These are phyloP conservation scores for Caenorhabditis sp. DNA, from an alignment of 2,888 invertebrate genomes.

Conservation along the genomic window DNA sequence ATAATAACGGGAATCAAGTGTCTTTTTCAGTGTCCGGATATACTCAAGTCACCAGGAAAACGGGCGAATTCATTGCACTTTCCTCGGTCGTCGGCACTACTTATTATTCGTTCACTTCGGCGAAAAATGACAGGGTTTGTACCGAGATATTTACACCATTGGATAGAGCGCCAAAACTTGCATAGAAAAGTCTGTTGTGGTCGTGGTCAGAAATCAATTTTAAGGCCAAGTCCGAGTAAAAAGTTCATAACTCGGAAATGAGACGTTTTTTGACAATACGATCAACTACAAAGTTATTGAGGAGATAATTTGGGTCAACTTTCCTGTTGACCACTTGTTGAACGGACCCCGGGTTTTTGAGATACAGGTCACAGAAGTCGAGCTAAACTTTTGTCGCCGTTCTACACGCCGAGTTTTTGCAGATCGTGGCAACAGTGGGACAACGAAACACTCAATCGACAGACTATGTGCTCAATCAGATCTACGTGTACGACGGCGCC, in stretches of 20 bases:
- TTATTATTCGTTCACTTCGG: conserved; percentile 16
- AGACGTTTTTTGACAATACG: no score
- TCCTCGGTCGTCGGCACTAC: background rate
- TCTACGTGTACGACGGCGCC: conserved; percentile 26
- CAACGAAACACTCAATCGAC: background rate
- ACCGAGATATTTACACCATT: no score
- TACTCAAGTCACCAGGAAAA: background rate
- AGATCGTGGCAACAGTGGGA: background rate
- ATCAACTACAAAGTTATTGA: background rate
- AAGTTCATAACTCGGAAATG: no score
- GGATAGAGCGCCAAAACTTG: no score
- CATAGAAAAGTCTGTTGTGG: no score
- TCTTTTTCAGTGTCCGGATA: conserved; percentile 16
- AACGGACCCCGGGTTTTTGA: no score
- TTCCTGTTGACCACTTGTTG: no score
- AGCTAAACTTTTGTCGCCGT: no score
- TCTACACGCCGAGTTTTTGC: no score
- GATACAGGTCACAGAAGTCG: no score
- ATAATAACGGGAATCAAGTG: background rate
- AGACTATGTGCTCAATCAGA: background rate
- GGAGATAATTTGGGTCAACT: background rate
- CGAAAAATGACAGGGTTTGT: background rate
- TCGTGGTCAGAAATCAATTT: background rate
- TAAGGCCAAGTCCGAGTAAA: background rate
- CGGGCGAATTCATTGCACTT: conserved; percentile 26